Base-by-base conservation (phyloP, 2,797 vertebrate species). In the Notamacropus eugenii region DNA sequence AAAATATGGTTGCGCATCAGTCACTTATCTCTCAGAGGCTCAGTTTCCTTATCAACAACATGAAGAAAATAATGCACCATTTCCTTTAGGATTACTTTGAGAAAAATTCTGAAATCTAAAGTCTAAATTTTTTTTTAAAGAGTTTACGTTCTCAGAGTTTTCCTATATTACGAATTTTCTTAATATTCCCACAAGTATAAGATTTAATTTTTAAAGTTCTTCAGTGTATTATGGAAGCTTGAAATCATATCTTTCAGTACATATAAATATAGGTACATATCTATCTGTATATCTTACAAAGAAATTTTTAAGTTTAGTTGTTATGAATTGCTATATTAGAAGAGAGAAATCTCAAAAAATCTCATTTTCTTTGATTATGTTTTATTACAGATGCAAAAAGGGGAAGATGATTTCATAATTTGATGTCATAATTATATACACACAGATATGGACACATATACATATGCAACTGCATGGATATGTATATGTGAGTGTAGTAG, bases 391-490 rank as follows among this genome's bases (percentile, higher is more conserved):
- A 96, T 97, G 95, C 19, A 93, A 92, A 94, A 57, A 92, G 16
- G 90, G 90, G 95, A 97, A 97, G 96, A 93, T 93, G 90, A 1
- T 6, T 94, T 97, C 97, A 92, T 95, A 28, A 3, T 94, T 98
- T 97, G 90, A 94, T 12, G 11, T 97, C 95, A 95, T 96, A 93
- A 67, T 90, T 98, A 98, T 96, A 90, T 97, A n/a, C 11, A 92
- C 34, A 67, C 2, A 13, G 24, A 95, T 34, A 34, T 2, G 34
- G 59, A 27, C 31, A 14, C 59, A 0, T 92, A 54, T 56, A 56
- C 55, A 1, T 91, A 54, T 97, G 27, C 57, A 58, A 28, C 98
- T 98, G 97, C 27, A 62, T 97, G 94, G 59, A 94, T 91, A 92
- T 94, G 24, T 90, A 27, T 94, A 4, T 93, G 54, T 97, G 82